A percentile compares a stretch with the other conserved stretches of the same genome.
These are phyloP conservation scores for Ochropleura plecta DNA, from an alignment of 2,888 invertebrate species.

Conservation along the genomic window DNA sequence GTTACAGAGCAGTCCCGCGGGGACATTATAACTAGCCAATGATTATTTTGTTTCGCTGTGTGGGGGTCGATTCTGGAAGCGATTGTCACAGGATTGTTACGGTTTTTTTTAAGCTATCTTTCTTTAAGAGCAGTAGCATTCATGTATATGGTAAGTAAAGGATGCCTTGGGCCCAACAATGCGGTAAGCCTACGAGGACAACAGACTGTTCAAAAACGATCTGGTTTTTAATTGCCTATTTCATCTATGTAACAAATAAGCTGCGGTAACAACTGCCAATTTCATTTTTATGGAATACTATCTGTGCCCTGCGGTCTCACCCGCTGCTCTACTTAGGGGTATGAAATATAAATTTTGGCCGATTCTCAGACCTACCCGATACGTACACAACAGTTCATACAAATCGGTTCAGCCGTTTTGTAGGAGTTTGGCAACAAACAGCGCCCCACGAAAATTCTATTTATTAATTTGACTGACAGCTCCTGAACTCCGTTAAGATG, in stretches of 20 bases:
- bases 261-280: not conserved
- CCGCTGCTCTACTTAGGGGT: too few species aligned
- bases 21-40: conserved; percentile 88
- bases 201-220: too few species aligned
- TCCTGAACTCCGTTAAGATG: not conserved
- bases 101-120: not conserved
- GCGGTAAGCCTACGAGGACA: too few species aligned
- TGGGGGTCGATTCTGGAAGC: conserved; percentile 72
- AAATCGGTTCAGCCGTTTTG: too few species aligned
- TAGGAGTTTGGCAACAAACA: too few species aligned
- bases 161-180: too few species aligned
- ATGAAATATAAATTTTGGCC: too few species aligned
- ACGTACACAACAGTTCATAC: too few species aligned
- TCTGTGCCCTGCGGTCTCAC: not conserved
- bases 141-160: too few species aligned
- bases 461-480: not conserved
- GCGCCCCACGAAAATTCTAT: too few species aligned
- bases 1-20: conserved; percentile 84
- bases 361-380: too few species aligned
- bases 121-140: not conserved
- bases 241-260: not conserved
- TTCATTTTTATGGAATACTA: not conserved
- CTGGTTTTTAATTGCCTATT: too few species aligned
- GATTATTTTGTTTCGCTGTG: conserved; percentile 84
- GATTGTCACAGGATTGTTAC: not conserved